Conservation (phyloP, 2,888 invertebrate genomes). For the Scaptodrosophila latifasciaeformis region DNA sequence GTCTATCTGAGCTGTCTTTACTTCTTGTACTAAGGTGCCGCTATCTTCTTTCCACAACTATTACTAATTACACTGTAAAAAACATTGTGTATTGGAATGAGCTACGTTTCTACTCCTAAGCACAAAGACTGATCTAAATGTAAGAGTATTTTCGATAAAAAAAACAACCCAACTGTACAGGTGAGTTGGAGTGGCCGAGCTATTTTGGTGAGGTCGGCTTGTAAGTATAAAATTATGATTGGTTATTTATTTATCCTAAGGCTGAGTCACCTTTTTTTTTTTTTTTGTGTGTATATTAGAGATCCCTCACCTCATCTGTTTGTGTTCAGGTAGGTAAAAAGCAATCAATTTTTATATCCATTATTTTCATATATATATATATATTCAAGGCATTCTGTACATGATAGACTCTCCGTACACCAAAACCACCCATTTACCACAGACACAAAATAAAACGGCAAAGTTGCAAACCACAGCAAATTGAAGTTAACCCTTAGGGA, state of each 20-base stretch:
- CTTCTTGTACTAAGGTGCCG: slow-evolving; percentile 7
- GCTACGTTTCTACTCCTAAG: slow-evolving; percentile 45
- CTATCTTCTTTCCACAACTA: not conserved
- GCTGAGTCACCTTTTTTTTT: slow-evolving; percentile 19
- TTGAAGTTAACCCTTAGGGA: slow-evolving; percentile 32
- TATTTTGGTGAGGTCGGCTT: not conserved
- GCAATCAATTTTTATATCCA: slow-evolving; percentile 34
- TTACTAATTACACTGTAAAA: slow-evolving; percentile 3
- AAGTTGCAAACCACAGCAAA: slow-evolving; percentile 41
- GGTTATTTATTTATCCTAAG: slow-evolving; percentile 8
- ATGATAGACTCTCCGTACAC: slow-evolving; percentile 11
- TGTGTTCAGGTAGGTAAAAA: slow-evolving; percentile 46
- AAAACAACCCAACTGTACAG: slow-evolving; percentile 18
- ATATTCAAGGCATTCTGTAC: no score
- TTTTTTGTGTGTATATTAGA: slow-evolving; percentile 27
- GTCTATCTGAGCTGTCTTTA: slow-evolving; percentile 20
- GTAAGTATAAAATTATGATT: slow-evolving; percentile 1
- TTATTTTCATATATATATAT: no score
- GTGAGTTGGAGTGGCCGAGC: slow-evolving; percentile 22
- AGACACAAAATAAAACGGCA: slow-evolving; percentile 20
- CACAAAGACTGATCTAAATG: no score
- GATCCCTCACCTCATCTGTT: slow-evolving; percentile 20
- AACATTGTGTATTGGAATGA: slow-evolving; percentile 37
- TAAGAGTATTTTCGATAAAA: no score
- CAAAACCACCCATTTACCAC: not conserved